Percentiles rank a stretch among this genome's conserved stretches.
phyloP scores from a whole-genome alignment of 1,140 invertebrate species.

The Ceratosolen fusciceps region DNA sequence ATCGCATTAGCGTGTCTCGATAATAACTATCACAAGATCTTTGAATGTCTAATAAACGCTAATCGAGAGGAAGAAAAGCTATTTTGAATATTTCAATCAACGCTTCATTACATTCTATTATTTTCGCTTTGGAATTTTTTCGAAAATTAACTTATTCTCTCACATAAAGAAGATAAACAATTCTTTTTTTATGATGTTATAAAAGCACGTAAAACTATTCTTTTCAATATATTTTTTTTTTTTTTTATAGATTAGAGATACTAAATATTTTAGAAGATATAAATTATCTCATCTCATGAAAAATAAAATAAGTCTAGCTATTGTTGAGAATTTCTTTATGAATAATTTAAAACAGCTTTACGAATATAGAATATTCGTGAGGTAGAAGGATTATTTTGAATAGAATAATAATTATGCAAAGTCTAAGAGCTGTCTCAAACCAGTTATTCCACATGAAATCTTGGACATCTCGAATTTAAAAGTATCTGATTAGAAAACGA shows the following conservation, averaged over 20 bases:
- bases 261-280: neutral
- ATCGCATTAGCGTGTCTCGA: too few relatives aligned
- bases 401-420: neutral
- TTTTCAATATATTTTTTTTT: too few relatives aligned
- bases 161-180: too few relatives aligned
- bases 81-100: too few relatives aligned
- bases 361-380: neutral
- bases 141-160: too few relatives aligned
- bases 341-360: neutral
- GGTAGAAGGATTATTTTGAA: neutral
- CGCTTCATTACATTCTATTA: too few relatives aligned
- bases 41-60: too few relatives aligned
- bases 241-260: neutral
- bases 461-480: neutral
- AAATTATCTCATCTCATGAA: neutral
- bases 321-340: neutral
- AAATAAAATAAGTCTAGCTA: neutral
- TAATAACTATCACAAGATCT: too few relatives aligned
- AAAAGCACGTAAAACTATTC: too few relatives aligned
- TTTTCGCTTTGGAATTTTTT: too few relatives aligned
- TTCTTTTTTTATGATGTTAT: too few relatives aligned
- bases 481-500: neutral
- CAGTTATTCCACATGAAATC: neutral
- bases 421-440: neutral
- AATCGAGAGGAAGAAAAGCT: too few relatives aligned